These are phyloP conservation scores for Euura saliciscinereae DNA, from an alignment of 1,140 invertebrate species.

Conservation along the genomic window DNA sequence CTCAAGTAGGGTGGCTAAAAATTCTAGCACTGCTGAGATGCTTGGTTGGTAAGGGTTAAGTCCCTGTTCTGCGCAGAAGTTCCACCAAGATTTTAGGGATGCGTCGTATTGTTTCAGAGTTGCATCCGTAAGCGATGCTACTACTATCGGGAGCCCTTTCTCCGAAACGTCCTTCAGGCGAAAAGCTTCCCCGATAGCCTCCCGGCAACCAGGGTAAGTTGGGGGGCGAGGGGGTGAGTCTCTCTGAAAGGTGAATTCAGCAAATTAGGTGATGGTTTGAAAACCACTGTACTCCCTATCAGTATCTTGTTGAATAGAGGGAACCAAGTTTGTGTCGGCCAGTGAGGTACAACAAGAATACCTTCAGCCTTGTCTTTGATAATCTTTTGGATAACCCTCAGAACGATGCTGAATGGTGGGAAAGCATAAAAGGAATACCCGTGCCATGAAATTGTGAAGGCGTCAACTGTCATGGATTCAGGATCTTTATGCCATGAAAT, in stretches of 20 bases:
- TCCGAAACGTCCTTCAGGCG: conserved; percentile 12
- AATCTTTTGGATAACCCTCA: conserved; percentile 22
- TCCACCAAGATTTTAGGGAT: conserved; percentile 6
- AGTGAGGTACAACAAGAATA: conserved; percentile 18
- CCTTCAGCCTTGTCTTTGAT: conserved; percentile 18
- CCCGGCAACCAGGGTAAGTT: conserved; percentile 33
- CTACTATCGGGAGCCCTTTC: conserved; percentile 27
- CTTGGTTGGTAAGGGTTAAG: not conserved
- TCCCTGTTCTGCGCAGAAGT: not conserved
- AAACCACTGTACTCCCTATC: conserved; percentile 5
- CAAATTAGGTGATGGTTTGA: conserved; percentile 15
- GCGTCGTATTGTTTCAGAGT: conserved; percentile 28
- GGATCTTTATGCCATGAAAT: conserved; percentile 19
- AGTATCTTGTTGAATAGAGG: conserved; percentile 17
- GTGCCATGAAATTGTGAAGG: conserved; percentile 22
- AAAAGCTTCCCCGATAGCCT: conserved; percentile 34
- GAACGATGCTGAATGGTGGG: conserved; percentile 21
- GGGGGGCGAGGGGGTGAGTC: not conserved
- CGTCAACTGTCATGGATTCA: conserved; percentile 9
- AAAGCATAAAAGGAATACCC: conserved; percentile 22
- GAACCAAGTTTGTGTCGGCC: conserved; percentile 21
- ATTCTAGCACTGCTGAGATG: not conserved
- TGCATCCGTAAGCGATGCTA: conserved; percentile 31
- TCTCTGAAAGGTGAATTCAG: conserved; percentile 18
- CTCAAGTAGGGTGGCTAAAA: not conserved